Percentiles rank a stretch among this genome's conserved stretches.
Evolutionary conservation across 2,797 vertebrate genomes (phyloP).

Genomic region (Orestias chungarensis): DNA sequence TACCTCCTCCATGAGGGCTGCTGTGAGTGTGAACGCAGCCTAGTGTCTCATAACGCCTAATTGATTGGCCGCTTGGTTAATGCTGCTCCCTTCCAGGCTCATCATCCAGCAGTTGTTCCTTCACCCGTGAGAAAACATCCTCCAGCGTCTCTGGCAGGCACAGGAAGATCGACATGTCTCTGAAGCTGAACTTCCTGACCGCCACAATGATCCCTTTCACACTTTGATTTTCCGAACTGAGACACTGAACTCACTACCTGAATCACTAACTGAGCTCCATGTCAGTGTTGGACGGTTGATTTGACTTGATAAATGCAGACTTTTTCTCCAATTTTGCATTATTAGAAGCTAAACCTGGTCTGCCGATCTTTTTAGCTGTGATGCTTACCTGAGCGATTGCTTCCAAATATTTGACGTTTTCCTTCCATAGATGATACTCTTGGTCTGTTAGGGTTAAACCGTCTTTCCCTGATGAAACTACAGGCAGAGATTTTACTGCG

Average conservation of each 20-base stretch:
- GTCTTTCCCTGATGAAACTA: no score
- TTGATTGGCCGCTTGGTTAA: slow-evolving; percentile 50
- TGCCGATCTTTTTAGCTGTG: background rate
- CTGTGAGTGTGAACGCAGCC: background rate
- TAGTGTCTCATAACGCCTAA: slow-evolving; percentile 45
- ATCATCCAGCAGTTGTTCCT: slow-evolving; percentile 41
- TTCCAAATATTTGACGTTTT: no score
- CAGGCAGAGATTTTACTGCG: no score
- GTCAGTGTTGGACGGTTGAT: slow-evolving; percentile 15
- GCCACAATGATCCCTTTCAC: slow-evolving; percentile 33
- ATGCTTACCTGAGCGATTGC: background rate
- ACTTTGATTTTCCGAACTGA: slow-evolving; percentile 15
- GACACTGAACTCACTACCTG: slow-evolving; percentile 16
- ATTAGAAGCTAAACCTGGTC: background rate
- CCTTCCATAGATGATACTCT: no score
- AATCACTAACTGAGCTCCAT: slow-evolving; percentile 53
- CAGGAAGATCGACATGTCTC: slow-evolving; percentile 2
- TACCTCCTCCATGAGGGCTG: background rate
- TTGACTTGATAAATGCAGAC: no score
- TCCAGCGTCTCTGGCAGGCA: slow-evolving; percentile 16
- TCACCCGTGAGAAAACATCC: slow-evolving; percentile 44
- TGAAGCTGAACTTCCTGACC: slow-evolving; percentile 14
- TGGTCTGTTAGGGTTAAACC: no score
- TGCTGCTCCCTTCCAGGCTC: slow-evolving; percentile 41
- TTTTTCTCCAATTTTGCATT: background rate